phyloP scores from a whole-genome alignment of 2,113 vertebrate genomes.

The Genyomyrus donnyi region DNA sequence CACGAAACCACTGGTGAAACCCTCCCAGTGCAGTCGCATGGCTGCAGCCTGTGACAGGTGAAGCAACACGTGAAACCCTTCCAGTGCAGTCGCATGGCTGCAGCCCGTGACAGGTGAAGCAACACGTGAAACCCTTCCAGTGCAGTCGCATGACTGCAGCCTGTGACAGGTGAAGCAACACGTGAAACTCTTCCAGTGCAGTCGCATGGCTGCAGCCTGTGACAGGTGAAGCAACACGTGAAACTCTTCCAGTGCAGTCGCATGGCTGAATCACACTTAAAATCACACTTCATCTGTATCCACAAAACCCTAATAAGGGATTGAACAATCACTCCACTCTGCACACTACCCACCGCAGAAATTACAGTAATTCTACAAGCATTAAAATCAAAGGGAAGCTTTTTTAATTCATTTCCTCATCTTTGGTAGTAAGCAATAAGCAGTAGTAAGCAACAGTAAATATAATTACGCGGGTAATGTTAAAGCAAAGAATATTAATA shows the following conservation, averaged over 20 bases:
- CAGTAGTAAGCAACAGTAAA: background rate
- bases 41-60: background rate
- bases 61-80: no score
- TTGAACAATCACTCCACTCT: background rate
- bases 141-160: no score
- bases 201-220: no score
- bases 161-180: no score
- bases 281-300: background rate
- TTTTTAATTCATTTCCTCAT: background rate
- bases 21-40: background rate
- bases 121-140: no score
- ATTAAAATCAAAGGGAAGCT: background rate
- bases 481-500: background rate
- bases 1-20: background rate
- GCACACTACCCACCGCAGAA: background rate
- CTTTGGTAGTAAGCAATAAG: background rate
- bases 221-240: no score
- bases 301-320: background rate
- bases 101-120: no score
- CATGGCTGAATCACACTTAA: no score
- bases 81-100: no score
- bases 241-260: no score
- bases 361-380: background rate
- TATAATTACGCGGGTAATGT: background rate
- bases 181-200: no score